These are phyloP conservation scores for Amazona vittata DNA, from an alignment of 2,113 vertebrate species.

Conservation along the genomic window DNA sequence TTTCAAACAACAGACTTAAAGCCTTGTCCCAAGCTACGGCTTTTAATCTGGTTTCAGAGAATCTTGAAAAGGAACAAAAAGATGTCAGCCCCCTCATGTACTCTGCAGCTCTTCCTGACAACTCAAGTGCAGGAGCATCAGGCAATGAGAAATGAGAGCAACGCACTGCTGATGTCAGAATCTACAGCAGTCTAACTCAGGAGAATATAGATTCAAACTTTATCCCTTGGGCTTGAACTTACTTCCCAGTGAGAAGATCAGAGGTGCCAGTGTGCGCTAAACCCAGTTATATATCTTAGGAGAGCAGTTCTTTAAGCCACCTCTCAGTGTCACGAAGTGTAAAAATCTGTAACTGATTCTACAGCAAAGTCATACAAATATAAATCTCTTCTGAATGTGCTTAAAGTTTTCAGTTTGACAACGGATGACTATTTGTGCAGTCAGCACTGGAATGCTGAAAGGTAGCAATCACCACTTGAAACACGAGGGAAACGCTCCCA, in stretches of 20 bases:
- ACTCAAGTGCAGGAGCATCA: neutral
- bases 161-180: neutral
- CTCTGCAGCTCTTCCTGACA: neutral
- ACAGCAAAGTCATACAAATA: neutral
- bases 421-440: neutral
- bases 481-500: neutral
- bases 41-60: neutral
- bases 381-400: neutral
- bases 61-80: neutral
- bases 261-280: neutral
- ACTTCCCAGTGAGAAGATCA: neutral
- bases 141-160: neutral
- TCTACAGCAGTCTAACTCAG: neutral
- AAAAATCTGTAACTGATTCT: neutral
- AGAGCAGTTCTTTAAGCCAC: neutral
- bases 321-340: neutral
- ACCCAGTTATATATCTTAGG: neutral
- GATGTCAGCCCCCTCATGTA: neutral
- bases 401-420: neutral
- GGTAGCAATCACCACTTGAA: neutral
- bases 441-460: neutral
- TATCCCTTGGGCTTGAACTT: neutral
- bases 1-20: neutral
- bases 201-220: neutral
- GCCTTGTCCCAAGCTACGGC: neutral